Conservation (phyloP, 2,888 invertebrate genomes). For the Cataglyphis rosenhaueri region DNA sequence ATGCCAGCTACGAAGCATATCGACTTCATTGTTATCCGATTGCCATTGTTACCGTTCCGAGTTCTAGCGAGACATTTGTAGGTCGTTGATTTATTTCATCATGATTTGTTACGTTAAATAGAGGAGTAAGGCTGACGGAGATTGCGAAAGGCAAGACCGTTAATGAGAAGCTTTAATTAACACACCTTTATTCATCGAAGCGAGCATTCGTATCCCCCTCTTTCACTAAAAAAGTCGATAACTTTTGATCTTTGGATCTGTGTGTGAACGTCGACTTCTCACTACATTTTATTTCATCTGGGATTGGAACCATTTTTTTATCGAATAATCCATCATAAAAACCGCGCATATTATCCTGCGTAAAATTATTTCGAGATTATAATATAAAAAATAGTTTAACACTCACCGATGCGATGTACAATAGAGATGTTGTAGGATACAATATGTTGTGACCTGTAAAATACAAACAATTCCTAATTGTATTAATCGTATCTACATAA, state of each 20-base stretch:
- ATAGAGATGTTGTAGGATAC: too few species aligned
- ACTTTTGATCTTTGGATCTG: conserved; percentile 62
- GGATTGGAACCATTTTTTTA: conserved; percentile 16
- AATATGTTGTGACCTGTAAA: background rate
- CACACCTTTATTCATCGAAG: conserved; percentile 60
- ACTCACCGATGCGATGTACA: too few species aligned
- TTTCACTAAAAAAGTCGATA: conserved; percentile 44
- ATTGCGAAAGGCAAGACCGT: conserved; percentile 42
- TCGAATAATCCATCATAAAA: conserved; percentile 19
- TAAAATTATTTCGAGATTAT: background rate
- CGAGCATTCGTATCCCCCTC: conserved; percentile 49
- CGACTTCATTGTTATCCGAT: conserved; percentile 33
- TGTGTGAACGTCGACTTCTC: conserved; percentile 26
- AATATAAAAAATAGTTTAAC: background rate
- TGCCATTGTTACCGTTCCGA: conserved; percentile 51
- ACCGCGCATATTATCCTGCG: background rate
- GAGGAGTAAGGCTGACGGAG: conserved; percentile 5
- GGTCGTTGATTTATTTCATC: conserved; percentile 69
- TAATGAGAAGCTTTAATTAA: conserved; percentile 76
- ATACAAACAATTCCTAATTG: background rate
- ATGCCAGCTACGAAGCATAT: background rate
- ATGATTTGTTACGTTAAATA: conserved; percentile 36
- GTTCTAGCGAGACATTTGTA: conserved; percentile 63
- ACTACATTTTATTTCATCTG: conserved; percentile 42
- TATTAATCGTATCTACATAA: background rate